Conservation (phyloP, 2,888 invertebrate genomes). For the Catotricha subobsoleta region DNA sequence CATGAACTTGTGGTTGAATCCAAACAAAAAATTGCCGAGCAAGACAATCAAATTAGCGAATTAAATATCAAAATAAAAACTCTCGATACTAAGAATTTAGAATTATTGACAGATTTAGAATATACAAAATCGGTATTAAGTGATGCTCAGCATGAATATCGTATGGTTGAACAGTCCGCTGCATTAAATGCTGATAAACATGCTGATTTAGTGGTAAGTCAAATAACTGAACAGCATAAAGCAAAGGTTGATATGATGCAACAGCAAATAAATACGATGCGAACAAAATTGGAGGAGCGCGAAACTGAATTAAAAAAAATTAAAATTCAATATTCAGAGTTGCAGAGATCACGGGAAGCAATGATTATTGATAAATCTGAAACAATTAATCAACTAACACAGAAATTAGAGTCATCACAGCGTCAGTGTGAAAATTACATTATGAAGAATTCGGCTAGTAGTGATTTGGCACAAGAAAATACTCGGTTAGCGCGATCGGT, state of each 20-base stretch:
- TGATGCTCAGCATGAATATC: slow-evolving; percentile 29
- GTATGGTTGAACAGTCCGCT: slow-evolving; percentile 23
- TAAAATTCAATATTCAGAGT: slow-evolving; percentile 35
- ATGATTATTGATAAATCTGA: slow-evolving; percentile 42
- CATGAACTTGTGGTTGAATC: slow-evolving; percentile 40
- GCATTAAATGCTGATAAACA: slow-evolving; percentile 20
- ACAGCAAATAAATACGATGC: slow-evolving; percentile 29
- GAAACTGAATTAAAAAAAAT: slow-evolving; percentile 36
- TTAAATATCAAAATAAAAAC: slow-evolving; percentile 27
- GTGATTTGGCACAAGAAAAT: slow-evolving; percentile 22
- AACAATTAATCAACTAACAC: slow-evolving; percentile 42
- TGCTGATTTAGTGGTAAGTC: slow-evolving; percentile 26
- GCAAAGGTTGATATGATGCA: slow-evolving; percentile 32
- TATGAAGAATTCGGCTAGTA: slow-evolving; percentile 10
- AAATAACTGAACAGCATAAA: slow-evolving; percentile 31
- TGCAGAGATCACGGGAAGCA: slow-evolving; percentile 40
- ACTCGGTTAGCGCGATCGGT: slow-evolving; percentile 19
- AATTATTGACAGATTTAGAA: slow-evolving; percentile 35
- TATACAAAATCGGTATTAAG: slow-evolving; percentile 34
- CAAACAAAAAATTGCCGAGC: slow-evolving; percentile 24
- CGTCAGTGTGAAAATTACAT: slow-evolving; percentile 27
- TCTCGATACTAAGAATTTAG: slow-evolving; percentile 29
- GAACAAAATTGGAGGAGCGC: slow-evolving; percentile 28
- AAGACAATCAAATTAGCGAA: slow-evolving; percentile 21
- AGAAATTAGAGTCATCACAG: slow-evolving; percentile 41